Conservation (phyloP, 2,797 vertebrate genomes). For the Hypotaenidia philippensis region DNA sequence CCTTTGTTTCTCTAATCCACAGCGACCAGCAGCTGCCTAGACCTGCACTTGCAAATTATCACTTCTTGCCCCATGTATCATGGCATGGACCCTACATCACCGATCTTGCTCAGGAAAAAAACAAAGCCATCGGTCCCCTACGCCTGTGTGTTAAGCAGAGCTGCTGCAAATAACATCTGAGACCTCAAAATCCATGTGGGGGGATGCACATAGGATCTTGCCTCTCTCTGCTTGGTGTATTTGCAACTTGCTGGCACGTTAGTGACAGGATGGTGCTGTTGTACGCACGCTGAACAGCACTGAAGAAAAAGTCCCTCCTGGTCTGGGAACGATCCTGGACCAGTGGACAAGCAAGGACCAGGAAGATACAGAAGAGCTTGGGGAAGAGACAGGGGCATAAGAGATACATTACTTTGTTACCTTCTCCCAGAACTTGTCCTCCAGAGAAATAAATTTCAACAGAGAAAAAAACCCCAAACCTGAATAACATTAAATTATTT, state of each 20-base stretch:
- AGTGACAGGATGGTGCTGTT: background rate
- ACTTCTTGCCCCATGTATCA: background rate
- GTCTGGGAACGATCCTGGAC: background rate
- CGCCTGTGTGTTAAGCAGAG: fast-evolving
- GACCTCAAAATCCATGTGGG: background rate
- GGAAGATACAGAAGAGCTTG: background rate
- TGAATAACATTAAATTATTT: too few species aligned
- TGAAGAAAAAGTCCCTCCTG: background rate
- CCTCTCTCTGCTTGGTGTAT: background rate
- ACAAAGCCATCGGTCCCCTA: fast-evolving
- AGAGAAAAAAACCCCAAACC: fast-evolving
- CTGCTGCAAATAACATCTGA: background rate
- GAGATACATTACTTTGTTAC: background rate
- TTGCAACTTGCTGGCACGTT: fast-evolving
- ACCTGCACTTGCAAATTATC: background rate
- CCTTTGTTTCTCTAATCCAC: background rate
- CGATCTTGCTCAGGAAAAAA: background rate
- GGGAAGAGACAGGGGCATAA: background rate
- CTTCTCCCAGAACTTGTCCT: background rate
- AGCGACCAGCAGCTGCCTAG: background rate
- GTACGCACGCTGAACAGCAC: too few species aligned
- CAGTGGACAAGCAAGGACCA: fast-evolving
- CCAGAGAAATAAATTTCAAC: background rate
- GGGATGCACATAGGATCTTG: background rate
- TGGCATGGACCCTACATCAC: background rate